Base-by-base conservation (phyloP, 2,888 invertebrate species). In the Pachliopta kotzebuea region DNA sequence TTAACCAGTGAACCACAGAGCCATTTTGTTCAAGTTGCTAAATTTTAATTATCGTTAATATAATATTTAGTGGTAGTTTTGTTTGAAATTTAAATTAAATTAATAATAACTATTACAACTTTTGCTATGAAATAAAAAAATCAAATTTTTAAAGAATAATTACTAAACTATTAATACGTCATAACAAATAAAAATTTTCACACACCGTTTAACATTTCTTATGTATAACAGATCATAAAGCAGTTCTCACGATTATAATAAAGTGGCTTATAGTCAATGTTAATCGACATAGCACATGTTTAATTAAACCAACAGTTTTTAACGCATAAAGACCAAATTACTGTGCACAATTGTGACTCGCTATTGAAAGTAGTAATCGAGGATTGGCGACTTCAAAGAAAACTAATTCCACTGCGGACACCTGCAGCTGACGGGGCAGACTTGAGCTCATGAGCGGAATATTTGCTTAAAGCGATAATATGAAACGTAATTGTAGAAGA, bases 391-490 rank as follows among this genome's bases (percentile, higher is more conserved):
- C 50, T 59, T 55, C 56, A 62, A 59, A 59, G 53, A 59, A 56
- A 68, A 68, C 64, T 64, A 67, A 66, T 66, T 55, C 60, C 29
- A 21, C 29, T 54, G 45, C 49, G 21, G 37, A 65, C 71, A 72
- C 70, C 69, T 70, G 73, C 66, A 57, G 70, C 71, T 73, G 73
- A 73, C 70, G 56, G 55, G 55, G 62, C 70, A 64, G 45, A 66
- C 56, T 68, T 59, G 67, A 65, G 57, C 66, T 65, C 67, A 67
- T 66, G 62, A 64, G 63, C 65, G 45, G 66, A 64, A 66, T 62
- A 70, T 70, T 69, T 65, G 63, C 49, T 56, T 61, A 50, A 66
- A 64, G 69, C 65, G 53, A 68, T 67, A 66, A 69, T 67, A 61
- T 67, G 70, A 68, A 57, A 59, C 66, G 67, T 69, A 71, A 71